Evolutionary conservation across 2,113 vertebrate genomes (phyloP), one percentile per base, ranked within the genome.

Genomic region (Microcebus murinus): DNA sequence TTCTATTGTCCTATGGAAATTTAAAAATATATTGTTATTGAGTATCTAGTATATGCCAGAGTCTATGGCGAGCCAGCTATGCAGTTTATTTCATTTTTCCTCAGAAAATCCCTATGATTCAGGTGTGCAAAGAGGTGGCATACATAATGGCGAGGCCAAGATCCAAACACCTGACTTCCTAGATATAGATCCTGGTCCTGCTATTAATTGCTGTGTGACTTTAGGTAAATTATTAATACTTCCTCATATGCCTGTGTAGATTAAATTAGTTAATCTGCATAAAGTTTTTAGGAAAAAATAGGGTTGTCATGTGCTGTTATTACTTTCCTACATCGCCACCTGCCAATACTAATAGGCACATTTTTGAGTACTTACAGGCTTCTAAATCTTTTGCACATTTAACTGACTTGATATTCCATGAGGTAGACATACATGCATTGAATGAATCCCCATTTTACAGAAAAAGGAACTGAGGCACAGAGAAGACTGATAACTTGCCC

Each of bases 41-140:
- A 91, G 29, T 59, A 31, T 10, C 83, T 76, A 80, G 39, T 70
- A 74, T 10, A n/a, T 65, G 17, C n/a, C 18, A 88, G 77, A 18
- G 15, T 15, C 29, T 31, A n/a, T 11, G n/a, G 61, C 34, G 67
- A 96, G 25, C 10, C 17, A 34, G 20, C 89, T 68, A n/a, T 1
- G 4, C 68, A 63, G 48, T 70, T 97, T 73, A 74, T 82, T 92
- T 96, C 84, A 83, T 86, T 90, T 92, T 93, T 57, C 27, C 15
- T 93, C 70, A 21, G 18, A 90, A 76, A 36, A 77, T 39, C 34
- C 18, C 65, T 77, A 18, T 48, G 20, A 87, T 61, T 36, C 61
- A 87, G 50, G 6, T 77, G 25, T 88, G 92, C 48, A 86, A 73
- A 68, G 23, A 92, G 42, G 45, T 55, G 29, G n/a, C 29, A 42